Conservation (phyloP, 2,888 invertebrate genomes). For the Andrena bicolor region DNA sequence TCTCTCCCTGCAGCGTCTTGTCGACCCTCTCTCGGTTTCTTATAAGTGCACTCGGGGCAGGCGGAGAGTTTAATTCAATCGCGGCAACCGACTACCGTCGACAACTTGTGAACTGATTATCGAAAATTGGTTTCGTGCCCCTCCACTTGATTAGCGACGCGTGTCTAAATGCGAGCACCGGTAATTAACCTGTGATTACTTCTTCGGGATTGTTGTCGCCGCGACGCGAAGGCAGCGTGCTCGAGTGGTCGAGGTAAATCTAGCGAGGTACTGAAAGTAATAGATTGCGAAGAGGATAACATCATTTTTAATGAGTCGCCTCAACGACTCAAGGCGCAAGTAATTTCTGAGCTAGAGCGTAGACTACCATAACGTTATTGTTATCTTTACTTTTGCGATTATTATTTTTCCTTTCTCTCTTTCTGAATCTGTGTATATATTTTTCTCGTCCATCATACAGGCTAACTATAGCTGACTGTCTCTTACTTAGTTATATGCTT, state of each 20-base stretch:
- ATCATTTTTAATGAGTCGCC: too few relatives aligned
- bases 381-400: too few relatives aligned
- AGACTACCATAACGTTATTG: too few relatives aligned
- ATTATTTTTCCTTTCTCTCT: too few relatives aligned
- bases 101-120: conserved; percentile 36
- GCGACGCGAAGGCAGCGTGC: not conserved
- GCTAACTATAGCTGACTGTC: too few relatives aligned
- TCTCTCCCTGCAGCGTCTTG: not conserved
- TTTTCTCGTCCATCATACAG: too few relatives aligned
- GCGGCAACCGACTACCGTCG: not conserved
- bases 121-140: conserved; percentile 44
- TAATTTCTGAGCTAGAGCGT: too few relatives aligned
- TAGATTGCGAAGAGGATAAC: not conserved
- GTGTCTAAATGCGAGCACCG: conserved; percentile 14
- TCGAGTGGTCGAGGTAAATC: not conserved
- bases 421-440: too few relatives aligned
- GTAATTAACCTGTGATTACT: conserved; percentile 48
- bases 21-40: not conserved
- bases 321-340: too few relatives aligned
- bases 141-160: conserved; percentile 22
- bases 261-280: not conserved
- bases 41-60: conserved; percentile 8
- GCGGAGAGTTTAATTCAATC: conserved; percentile 40
- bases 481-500: too few relatives aligned
- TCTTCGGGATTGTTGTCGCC: conserved; percentile 24